Evolutionary conservation across 35 echinoderm and acorn worm species (phyloP), one percentile per base, ranked within the genome.

Genomic region (Nesometra sesokonis): DNA sequence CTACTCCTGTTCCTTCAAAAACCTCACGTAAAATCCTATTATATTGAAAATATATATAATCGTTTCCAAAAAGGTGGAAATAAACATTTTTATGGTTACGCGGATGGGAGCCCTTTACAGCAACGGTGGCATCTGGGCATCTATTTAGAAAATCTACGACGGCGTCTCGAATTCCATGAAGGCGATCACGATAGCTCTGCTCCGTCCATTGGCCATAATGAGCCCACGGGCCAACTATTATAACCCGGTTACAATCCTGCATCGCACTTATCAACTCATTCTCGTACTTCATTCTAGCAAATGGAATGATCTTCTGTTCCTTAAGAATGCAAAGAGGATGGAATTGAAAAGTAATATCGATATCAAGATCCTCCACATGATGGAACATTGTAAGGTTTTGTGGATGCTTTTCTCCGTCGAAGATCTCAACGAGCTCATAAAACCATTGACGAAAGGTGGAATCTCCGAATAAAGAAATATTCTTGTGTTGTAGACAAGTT

Each of bases 371-470:
- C 17, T 32, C 34, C 21, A 67, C 52, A 67, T 19, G 52, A 67
- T 67, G 52, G 21, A 67, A 67, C 52, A 67, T 67, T 27, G 7
- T 5, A 67, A 67, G 35, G 8, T 37, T 77, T 0, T 82, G 34
- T 27, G 17, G 79, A 13, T 37, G 19, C 47, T 30, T 88, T 9
- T 67, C 23, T 2, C 52, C 23, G 52, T 67, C 46, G n/a, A 78
- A 47, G 0, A 37, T 35, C 5, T 88, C 34, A 7, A 40, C 80
- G 29, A 88, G 31, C 35, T 40, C 34, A 19, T 57, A 32, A 33
- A 88, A 88, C 91, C 86, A 88, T 30, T 92, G 91, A 0, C 91
- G 47, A 11, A 82, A 85, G 0, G 91, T 92, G 1, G 91, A 92
- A 67, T 92, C 91, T 23, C 91, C 91, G 29, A 78, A 77, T 8